Percentiles rank a stretch among this genome's conserved stretches.
Evolutionary conservation across 2,888 invertebrate genomes (phyloP).

Genomic region (Drosophila birchii): DNA sequence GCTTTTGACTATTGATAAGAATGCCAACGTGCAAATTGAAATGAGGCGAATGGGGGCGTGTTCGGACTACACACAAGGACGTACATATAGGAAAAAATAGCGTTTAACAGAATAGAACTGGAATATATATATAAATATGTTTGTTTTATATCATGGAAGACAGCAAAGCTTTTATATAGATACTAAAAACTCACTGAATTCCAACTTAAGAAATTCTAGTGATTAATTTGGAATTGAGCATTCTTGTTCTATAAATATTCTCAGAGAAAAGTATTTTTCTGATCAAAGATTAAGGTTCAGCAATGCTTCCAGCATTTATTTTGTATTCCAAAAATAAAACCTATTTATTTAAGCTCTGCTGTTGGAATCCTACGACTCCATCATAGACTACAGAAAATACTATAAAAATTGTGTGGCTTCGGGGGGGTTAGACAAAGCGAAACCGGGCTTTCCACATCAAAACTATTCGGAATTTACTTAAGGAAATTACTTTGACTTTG

Average conservation of each 20-base stretch:
- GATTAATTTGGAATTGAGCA: no score
- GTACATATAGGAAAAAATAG: not conserved
- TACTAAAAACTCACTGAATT: no score
- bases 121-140: no score
- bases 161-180: no score
- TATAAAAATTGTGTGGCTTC: constrained; percentile 29
- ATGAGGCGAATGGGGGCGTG: constrained; percentile 38
- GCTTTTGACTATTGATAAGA: constrained; percentile 51
- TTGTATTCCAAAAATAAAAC: not conserved
- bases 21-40: constrained; percentile 54
- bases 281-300: no score
- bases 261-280: not conserved
- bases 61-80: not conserved
- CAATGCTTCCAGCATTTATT: not conserved
- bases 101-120: not conserved
- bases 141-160: no score
- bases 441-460: constrained; percentile 21
- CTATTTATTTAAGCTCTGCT: constrained; percentile 5
- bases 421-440: constrained; percentile 29
- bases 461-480: constrained; percentile 56
- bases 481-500: constrained; percentile 52
- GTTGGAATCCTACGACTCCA: not conserved
- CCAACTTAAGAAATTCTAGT: no score
- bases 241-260: not conserved
- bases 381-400: constrained; percentile 8